These are phyloP conservation scores for Lordiphosa collinella DNA, from an alignment of 1,140 invertebrate genomes.

Conservation along the genomic window DNA sequence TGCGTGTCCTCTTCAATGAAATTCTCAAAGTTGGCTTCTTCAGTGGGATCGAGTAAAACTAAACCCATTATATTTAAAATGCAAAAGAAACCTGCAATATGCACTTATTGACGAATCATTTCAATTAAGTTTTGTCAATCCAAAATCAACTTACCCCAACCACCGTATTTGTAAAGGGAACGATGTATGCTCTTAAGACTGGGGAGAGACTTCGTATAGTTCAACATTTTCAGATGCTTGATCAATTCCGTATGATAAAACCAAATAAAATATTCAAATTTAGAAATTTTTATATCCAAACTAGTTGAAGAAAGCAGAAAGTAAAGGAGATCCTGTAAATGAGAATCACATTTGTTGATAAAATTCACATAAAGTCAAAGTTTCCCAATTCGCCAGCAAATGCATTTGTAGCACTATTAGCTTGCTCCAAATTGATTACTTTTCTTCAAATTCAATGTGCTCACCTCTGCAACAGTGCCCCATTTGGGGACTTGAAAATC, in stretches of 20 bases:
- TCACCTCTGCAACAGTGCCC: constrained; percentile 39
- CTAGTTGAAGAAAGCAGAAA: constrained; percentile 57
- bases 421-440: no score
- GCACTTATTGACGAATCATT: neutral
- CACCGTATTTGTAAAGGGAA: constrained; percentile 40
- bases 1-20: constrained; percentile 17
- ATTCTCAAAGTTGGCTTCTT: constrained; percentile 50
- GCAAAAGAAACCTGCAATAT: constrained; percentile 15
- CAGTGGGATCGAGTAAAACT: constrained; percentile 46
- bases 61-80: constrained; percentile 17
- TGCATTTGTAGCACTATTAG: no score
- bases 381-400: no score
- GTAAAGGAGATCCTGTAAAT: constrained; percentile 74
- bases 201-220: constrained; percentile 45
- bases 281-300: constrained; percentile 40
- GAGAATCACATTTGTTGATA: no score
- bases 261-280: constrained; percentile 69
- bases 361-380: no score
- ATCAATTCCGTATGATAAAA: constrained; percentile 57
- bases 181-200: constrained; percentile 48
- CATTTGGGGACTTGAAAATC: constrained; percentile 62
- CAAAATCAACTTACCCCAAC: constrained; percentile 41
- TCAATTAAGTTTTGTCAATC: neutral
- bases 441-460: neutral
- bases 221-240: constrained; percentile 44